These are phyloP conservation scores for Sphyrna mokarran DNA, from an alignment of 2,113 vertebrate species.

Conservation along the genomic window DNA sequence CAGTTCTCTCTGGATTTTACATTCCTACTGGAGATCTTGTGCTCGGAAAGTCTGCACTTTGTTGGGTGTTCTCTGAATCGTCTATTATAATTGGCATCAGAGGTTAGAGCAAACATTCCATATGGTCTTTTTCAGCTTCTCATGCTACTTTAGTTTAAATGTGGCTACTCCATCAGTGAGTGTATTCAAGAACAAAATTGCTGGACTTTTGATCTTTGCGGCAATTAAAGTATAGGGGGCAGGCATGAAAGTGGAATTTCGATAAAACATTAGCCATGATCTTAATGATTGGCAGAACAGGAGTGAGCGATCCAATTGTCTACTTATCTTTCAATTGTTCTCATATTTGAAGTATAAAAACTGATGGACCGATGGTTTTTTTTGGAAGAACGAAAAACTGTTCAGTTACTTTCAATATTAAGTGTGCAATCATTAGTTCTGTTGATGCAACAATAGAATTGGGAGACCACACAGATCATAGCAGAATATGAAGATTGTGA, in stretches of 20 bases:
- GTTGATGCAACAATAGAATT: background rate
- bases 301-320: background rate
- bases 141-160: background rate
- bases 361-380: background rate
- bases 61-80: background rate
- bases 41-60: background rate
- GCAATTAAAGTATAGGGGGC: background rate
- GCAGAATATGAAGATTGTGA: background rate
- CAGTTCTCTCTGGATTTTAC: no score
- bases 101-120: background rate
- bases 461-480: background rate
- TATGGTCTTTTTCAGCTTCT: background rate
- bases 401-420: background rate
- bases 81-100: background rate
- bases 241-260: no score
- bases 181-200: background rate
- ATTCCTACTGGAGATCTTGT: no score
- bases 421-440: background rate
- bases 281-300: background rate
- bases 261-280: background rate
- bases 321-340: background rate
- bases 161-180: background rate
- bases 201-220: background rate
- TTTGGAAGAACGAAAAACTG: background rate
- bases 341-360: background rate